These are phyloP conservation scores for Nothobranchius furzeri DNA, from an alignment of 2,113 vertebrate species.

Conservation along the genomic window DNA sequence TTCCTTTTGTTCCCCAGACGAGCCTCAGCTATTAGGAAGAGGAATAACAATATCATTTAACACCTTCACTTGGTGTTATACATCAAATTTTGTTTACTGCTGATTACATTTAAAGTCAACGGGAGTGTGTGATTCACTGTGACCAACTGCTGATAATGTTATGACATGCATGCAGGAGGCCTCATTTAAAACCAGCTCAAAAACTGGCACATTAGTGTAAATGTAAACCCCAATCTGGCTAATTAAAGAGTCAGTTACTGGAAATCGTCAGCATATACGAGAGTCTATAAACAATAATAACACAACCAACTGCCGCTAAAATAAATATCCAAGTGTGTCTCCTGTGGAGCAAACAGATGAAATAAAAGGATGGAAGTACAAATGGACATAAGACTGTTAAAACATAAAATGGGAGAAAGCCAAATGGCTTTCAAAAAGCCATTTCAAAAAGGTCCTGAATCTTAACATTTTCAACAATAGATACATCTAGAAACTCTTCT, in stretches of 20 bases:
- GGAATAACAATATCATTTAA: constrained; percentile 10
- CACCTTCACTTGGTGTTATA: constrained; percentile 12
- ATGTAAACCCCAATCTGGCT: constrained; percentile 54
- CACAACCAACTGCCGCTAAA: constrained; percentile 75
- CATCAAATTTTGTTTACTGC: constrained; percentile 22
- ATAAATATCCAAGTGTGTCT: constrained; percentile 68
- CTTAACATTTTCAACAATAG: too few relatives aligned
- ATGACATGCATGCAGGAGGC: constrained; percentile 29
- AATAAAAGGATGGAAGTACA: constrained; percentile 7
- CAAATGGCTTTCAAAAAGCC: too few relatives aligned
- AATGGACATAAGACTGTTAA: constrained; percentile 7
- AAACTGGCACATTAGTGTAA: constrained; percentile 40
- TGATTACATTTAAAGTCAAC: constrained; percentile 24
- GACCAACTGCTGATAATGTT: constrained; percentile 42
- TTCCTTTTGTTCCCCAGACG: constrained; percentile 6
- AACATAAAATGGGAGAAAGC: too few relatives aligned
- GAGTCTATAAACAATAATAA: constrained; percentile 76
- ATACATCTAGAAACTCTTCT: too few relatives aligned
- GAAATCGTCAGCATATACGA: constrained; percentile 72
- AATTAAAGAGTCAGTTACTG: constrained; percentile 77
- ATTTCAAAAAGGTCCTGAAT: too few relatives aligned
- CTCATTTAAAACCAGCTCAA: constrained; percentile 43
- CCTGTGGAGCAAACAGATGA: constrained; percentile 22
- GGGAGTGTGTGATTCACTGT: constrained; percentile 27
- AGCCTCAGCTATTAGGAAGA: constrained; percentile 2